Percentiles rank a stretch among this genome's conserved stretches.
Conservation (phyloP, 2,888 invertebrate species). For the Epsilonema sp. region DNA sequence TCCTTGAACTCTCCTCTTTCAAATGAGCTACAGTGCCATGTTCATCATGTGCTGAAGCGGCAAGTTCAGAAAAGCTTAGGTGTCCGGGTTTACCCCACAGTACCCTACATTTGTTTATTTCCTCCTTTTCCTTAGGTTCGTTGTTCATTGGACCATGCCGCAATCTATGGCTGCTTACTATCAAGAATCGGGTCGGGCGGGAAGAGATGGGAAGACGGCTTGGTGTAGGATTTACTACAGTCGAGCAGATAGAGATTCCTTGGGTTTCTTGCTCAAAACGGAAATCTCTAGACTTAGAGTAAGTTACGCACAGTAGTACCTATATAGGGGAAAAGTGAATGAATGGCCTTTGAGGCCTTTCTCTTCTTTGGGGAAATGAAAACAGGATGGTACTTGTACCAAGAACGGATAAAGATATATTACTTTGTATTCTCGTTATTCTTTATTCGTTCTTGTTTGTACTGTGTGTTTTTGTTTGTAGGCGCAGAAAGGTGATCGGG, state of each 20-base stretch:
- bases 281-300: no score
- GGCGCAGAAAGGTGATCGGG: no score
- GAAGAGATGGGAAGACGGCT: constrained; percentile 71
- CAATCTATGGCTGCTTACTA: constrained; percentile 89
- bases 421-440: not conserved
- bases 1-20: no score
- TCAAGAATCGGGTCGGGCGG: constrained; percentile 85
- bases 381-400: no score
- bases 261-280: constrained; percentile 53
- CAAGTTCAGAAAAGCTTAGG: no score
- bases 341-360: not conserved
- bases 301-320: no score
- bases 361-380: no score
- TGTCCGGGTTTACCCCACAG: no score
- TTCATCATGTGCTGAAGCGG: no score
- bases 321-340: constrained; percentile 15
- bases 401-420: constrained; percentile 1
- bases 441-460: constrained; percentile 2
- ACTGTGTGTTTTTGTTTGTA: constrained; percentile 4
- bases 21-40: no score
- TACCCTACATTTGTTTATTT: no score
- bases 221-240: constrained; percentile 80
- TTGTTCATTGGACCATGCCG: constrained; percentile 86
- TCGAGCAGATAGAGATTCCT: constrained; percentile 53
- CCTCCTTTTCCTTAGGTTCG: constrained; percentile 44